A percentile compares a stretch with the other conserved stretches of the same genome.
Evolutionary conservation across 2,113 vertebrate species (phyloP).

Genomic region (Zosterops lateralis): DNA sequence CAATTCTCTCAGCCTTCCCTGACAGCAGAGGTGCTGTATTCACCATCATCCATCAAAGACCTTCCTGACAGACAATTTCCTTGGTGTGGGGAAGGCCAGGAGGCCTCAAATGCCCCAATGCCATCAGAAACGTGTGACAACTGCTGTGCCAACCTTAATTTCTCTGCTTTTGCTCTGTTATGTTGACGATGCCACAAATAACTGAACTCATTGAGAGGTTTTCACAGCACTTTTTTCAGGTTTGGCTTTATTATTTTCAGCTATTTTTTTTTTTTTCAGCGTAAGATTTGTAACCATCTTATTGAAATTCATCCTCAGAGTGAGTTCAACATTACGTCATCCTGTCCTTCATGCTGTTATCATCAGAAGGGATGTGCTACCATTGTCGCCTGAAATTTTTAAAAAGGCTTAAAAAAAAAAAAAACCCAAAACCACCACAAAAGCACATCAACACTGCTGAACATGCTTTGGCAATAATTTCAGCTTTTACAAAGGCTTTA

Average conservation of each 20-base stretch:
- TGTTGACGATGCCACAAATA: neutral
- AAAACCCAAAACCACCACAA: neutral
- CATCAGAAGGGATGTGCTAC: neutral
- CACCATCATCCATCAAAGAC: neutral
- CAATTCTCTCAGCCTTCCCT: neutral
- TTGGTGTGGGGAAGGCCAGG: neutral
- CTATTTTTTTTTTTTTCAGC: neutral
- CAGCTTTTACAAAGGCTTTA: constrained; percentile 53
- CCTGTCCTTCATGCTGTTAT: neutral
- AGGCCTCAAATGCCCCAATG: neutral
- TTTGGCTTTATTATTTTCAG: neutral
- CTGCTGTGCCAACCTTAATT: neutral
- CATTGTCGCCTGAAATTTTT: constrained; percentile 1
- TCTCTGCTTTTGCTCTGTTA: neutral
- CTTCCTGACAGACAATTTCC: neutral
- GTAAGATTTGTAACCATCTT: neutral
- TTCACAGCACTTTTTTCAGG: neutral
- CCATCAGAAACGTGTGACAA: neutral
- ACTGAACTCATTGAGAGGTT: neutral
- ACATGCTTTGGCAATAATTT: constrained; percentile 46
- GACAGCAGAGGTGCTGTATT: neutral
- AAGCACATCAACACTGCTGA: constrained; percentile 23
- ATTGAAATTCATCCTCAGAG: neutral
- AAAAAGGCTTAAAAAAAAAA: neutral
- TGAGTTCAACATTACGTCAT: neutral